Base-by-base conservation (phyloP, 92 coral and sea anemone genomes). In the Muricea muricata region DNA sequence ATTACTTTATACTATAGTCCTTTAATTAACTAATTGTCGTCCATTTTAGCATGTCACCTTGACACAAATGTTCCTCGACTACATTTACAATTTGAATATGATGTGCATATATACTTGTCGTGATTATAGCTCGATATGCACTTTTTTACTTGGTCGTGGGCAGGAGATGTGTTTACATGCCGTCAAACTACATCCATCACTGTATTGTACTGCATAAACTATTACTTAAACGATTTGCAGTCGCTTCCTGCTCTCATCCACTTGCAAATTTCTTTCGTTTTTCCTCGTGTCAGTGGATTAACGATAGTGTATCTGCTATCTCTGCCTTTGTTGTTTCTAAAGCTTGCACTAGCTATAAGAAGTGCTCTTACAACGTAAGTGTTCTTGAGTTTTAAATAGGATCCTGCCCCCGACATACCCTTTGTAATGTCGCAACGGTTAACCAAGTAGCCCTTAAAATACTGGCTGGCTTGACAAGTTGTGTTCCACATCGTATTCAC, bases 321-420 rank as follows among this genome's bases (percentile, higher is more conserved):
- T 81, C 46, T 88, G 35, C 85, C 66, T 29, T 83, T 74, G 25
- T n/a, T n/a, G n/a, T n/a, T n/a, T n/a, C 78, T 83, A n/a, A 92
- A 87, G 30, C 26, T 65, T 9, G 86, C 97, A n/a, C 85, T 37
- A 20, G 97, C 97, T 34, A 93, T 78, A 26, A 91, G 94, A 2
- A 93, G 84, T 70, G 94, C 97, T 29, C 90, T 91, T 11, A 91
- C 91, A 56, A 89, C 92, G 55, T 89, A 84, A n/a, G 48, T 57
- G 31, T 75, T 72, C 1, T 80, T 70, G 56, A 79, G 85, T 30
- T 41, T 61, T 14, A 89, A 86, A 79, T 87, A 89, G 39, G 87
- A 92, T 4, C 97, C 97, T 17, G 97, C 89, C 14, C 97, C 97
- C 11, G 97, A 93, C 75, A 93, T 89, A 15, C 97, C 97, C 75